phyloP scores from a whole-genome alignment of 2,113 vertebrate species.

The Himantopus leucocephalus region DNA sequence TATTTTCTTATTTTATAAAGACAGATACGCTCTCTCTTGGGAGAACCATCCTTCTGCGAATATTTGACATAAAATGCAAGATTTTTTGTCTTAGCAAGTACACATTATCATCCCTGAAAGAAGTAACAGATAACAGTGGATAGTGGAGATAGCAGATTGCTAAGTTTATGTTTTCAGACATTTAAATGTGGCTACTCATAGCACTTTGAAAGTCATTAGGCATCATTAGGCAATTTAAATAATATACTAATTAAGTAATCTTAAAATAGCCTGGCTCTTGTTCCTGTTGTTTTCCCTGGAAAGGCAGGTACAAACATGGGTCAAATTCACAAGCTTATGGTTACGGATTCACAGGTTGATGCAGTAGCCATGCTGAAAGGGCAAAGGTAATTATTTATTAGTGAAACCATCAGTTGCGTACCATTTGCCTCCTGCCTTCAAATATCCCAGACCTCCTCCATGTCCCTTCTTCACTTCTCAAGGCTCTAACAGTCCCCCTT shows the following conservation, averaged over 20 bases:
- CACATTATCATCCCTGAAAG: background rate
- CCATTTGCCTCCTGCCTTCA: background rate
- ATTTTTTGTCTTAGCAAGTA: background rate
- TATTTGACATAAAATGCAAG: background rate
- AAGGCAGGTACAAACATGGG: background rate
- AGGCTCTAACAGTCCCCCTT: background rate
- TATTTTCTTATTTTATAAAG: background rate
- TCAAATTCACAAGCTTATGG: background rate
- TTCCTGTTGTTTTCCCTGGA: background rate
- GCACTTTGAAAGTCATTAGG: background rate
- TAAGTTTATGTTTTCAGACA: background rate
- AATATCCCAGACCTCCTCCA: background rate
- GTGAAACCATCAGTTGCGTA: background rate
- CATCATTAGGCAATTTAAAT: background rate
- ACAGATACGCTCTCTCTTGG: background rate
- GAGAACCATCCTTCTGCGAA: background rate
- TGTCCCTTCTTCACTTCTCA: background rate
- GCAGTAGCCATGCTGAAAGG: background rate
- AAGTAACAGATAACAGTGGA: background rate
- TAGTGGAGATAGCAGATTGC: background rate
- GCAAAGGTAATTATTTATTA: background rate
- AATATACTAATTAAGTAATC: background rate
- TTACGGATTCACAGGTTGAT: background rate
- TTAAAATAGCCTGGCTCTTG: background rate
- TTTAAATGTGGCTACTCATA: background rate